phyloP scores from a whole-genome alignment of 2,113 vertebrate species.

The Eurystomus gularis region DNA sequence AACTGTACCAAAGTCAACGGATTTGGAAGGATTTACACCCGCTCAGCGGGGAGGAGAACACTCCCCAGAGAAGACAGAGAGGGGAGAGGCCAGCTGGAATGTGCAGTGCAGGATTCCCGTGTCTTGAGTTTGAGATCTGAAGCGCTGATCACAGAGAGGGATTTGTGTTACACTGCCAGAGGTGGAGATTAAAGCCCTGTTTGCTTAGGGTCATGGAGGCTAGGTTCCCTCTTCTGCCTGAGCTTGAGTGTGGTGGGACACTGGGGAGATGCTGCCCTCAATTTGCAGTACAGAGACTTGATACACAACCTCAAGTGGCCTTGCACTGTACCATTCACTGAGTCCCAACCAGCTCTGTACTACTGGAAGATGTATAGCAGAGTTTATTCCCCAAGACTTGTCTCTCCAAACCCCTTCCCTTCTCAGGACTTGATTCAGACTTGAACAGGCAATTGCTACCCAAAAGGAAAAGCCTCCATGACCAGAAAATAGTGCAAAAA shows the following conservation, averaged over 20 bases:
- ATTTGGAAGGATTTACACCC: slow-evolving; percentile 6
- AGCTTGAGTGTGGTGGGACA: neutral
- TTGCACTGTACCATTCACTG: neutral
- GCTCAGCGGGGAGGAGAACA: neutral
- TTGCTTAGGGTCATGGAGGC: rapidly evolving
- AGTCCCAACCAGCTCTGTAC: neutral
- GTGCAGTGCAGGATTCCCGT: neutral
- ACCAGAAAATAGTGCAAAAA: neutral
- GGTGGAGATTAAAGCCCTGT: neutral
- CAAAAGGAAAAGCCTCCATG: neutral
- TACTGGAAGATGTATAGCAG: neutral
- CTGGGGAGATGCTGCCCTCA: neutral
- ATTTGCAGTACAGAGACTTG: neutral
- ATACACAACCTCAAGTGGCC: neutral
- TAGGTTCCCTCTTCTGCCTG: neutral
- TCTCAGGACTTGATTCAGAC: neutral
- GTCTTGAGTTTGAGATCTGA: neutral
- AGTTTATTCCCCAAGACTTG: rapidly evolving
- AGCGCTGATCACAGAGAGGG: neutral
- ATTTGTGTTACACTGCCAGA: neutral
- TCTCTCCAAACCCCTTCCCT: neutral
- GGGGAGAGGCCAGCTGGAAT: neutral
- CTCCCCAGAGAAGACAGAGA: neutral
- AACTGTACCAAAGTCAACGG: neutral
- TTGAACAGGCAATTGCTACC: neutral